These are phyloP conservation scores for Strigops habroptila DNA, from an alignment of 2,113 vertebrate species.

Conservation along the genomic window DNA sequence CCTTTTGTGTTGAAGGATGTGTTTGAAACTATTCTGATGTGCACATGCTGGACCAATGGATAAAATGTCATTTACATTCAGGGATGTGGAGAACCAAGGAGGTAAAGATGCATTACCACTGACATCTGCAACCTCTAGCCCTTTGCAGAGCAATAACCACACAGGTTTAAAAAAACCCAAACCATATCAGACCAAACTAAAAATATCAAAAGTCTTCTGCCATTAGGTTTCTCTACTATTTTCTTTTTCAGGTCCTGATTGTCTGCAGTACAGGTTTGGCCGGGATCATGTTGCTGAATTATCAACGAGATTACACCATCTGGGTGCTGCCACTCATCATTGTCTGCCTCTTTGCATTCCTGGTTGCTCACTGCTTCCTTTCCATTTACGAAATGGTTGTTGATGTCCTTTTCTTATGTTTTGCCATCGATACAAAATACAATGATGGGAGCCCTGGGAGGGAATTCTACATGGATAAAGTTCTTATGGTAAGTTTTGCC, in stretches of 20 bases:
- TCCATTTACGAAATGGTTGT: conserved; percentile 98
- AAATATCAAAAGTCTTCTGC: background rate
- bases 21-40: background rate
- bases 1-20: background rate
- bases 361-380: conserved; percentile 98
- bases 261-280: conserved; percentile 90
- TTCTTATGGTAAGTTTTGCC: conserved; percentile 88
- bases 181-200: background rate
- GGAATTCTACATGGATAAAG: conserved; percentile 99
- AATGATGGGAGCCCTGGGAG: conserved; percentile 93
- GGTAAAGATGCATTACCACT: background rate
- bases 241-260: conserved; percentile 84
- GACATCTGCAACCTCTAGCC: background rate
- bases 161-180: background rate
- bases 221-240: background rate
- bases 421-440: conserved; percentile 97
- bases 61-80: background rate
- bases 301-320: conserved; percentile 91
- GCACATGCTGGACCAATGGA: background rate
- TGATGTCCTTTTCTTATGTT: conserved; percentile 97
- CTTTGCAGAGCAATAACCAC: background rate
- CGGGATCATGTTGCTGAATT: conserved; percentile 92
- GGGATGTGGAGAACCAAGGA: background rate
- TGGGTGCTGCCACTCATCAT: conserved; percentile 95
- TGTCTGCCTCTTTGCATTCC: conserved; percentile 95